Evolutionary conservation across 2,888 invertebrate genomes (phyloP).

Genomic region (Pterostichus niger): DNA sequence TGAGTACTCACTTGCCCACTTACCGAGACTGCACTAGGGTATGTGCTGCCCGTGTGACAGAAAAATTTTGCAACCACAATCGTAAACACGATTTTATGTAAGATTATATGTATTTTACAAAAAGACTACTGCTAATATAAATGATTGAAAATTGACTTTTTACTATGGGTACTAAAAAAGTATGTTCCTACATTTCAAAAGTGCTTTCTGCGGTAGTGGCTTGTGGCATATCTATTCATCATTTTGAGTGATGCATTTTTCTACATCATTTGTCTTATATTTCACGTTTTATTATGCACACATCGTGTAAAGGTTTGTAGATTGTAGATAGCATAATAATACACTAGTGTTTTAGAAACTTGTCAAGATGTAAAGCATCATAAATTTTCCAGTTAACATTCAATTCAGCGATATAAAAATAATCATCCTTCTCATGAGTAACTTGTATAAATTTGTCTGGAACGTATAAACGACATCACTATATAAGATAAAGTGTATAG

Average conservation of each 20-base stretch:
- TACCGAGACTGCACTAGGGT: no score
- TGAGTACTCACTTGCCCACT: no score
- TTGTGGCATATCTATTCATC: conserved; percentile 34
- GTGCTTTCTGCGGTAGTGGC: conserved; percentile 3
- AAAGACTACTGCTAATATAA: not conserved
- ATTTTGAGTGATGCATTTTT: conserved; percentile 45
- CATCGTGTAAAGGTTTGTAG: conserved; percentile 28
- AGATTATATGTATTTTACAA: not conserved
- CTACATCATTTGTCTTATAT: conserved; percentile 39
- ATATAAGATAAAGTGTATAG: conserved; percentile 2
- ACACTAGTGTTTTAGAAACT: conserved; percentile 1
- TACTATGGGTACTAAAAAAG: conserved; percentile 2
- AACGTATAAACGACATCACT: conserved; percentile 16
- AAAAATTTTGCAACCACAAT: no score
- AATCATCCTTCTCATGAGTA: conserved; percentile 10
- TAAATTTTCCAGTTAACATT: conserved; percentile 2
- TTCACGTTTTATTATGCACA: conserved; percentile 39
- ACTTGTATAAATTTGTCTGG: conserved; percentile 14
- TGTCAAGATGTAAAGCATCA: not conserved
- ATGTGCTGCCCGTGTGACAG: no score
- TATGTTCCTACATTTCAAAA: conserved; percentile 7
- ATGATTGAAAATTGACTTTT: conserved; percentile 20
- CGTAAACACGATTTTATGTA: no score
- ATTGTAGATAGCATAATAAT: conserved; percentile 25
- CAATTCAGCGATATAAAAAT: conserved; percentile 6